Conservation (phyloP, 1,140 invertebrate species). For the Hydropsyche tenuis region DNA sequence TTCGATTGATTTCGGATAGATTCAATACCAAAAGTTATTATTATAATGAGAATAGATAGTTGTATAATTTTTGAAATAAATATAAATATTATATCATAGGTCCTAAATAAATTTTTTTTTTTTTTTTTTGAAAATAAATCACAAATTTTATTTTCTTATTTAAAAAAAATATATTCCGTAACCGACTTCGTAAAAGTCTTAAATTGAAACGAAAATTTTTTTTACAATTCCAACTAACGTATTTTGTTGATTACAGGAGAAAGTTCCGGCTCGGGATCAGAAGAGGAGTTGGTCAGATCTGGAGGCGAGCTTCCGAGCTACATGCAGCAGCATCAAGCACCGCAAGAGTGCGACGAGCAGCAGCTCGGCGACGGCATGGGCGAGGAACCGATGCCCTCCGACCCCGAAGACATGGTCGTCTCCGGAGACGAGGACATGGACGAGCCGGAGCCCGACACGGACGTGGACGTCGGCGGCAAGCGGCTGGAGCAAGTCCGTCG, state of each 20-base stretch:
- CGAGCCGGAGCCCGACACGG: conserved; percentile 57
- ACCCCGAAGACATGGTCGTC: conserved; percentile 69
- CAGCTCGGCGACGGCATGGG: conserved; percentile 54
- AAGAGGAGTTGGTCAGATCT: conserved; percentile 60
- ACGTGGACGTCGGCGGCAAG: conserved; percentile 58
- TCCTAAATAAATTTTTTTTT: no score
- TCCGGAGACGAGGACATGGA: conserved; percentile 68
- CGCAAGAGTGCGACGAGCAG: conserved; percentile 43
- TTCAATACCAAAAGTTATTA: no score
- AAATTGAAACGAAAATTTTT: no score
- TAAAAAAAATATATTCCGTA: no score
- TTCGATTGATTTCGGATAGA: no score
- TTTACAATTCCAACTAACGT: neutral
- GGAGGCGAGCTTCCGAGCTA: conserved; percentile 43
- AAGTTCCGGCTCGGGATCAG: conserved; percentile 63
- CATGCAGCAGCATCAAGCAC: conserved; percentile 43
- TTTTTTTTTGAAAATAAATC: no score
- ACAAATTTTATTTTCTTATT: no score
- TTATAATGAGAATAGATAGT: no score
- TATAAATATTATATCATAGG: no score
- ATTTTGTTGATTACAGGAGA: conserved; percentile 63
- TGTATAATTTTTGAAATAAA: no score
- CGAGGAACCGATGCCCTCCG: conserved; percentile 67
- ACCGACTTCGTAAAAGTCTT: no score
- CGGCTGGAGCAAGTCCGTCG: conserved; percentile 68